Evolutionary conservation across 1,140 invertebrate species (phyloP).

Genomic region (Muscidifurax raptorellus): DNA sequence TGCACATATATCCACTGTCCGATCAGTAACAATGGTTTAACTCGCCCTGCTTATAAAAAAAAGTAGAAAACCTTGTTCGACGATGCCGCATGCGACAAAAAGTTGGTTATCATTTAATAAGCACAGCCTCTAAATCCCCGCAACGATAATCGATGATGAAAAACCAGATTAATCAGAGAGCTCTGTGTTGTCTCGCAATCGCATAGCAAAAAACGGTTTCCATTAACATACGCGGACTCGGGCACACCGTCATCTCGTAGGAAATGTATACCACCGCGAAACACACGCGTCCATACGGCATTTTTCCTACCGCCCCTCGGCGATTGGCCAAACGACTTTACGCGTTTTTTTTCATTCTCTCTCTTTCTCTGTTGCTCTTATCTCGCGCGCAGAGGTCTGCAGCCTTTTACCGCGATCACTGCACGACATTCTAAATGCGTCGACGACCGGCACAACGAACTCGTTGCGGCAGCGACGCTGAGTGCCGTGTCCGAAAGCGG

Average conservation of each 20-base stretch:
- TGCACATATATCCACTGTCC: too few relatives aligned
- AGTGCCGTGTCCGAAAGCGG: neutral
- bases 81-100: too few relatives aligned
- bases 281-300: neutral
- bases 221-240: conserved; percentile 2
- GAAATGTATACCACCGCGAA: neutral
- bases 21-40: neutral
- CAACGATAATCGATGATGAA: neutral
- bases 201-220: neutral
- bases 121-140: too few relatives aligned
- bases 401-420: conserved; percentile 34
- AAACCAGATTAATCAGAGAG: conserved; percentile 9
- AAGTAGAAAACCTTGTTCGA: neutral
- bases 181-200: neutral
- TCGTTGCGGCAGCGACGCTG: neutral
- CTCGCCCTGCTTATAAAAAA: neutral
- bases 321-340: conserved; percentile 41
- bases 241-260: neutral
- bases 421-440: conserved; percentile 33
- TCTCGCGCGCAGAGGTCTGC: neutral
- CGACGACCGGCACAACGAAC: conserved; percentile 10
- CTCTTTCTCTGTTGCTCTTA: neutral
- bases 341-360: conserved; percentile 30
- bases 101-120: too few relatives aligned
- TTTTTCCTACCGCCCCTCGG: neutral